Evolutionary conservation across 2,888 invertebrate species (phyloP).

Genomic region (Lottia gigantea): DNA sequence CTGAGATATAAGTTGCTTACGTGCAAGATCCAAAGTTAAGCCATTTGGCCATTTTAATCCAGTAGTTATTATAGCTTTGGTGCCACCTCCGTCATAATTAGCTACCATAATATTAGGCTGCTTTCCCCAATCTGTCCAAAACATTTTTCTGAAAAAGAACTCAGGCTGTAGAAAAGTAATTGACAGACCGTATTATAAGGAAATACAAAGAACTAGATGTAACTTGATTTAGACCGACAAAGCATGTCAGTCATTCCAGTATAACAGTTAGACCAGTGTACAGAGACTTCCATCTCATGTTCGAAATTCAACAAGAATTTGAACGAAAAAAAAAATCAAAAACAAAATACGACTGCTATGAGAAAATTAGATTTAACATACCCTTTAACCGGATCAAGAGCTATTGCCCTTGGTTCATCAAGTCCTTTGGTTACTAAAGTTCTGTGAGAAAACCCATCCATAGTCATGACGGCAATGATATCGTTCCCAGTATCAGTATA

Average conservation of each 20-base stretch:
- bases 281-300: no score
- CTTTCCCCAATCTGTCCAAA: slow-evolving; percentile 4
- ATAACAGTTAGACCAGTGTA: no score
- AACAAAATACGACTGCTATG: no score
- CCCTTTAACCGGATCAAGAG: background rate
- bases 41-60: background rate
- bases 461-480: background rate
- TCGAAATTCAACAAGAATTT: no score
- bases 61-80: background rate
- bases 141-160: background rate
- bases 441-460: slow-evolving; percentile 2
- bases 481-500: background rate
- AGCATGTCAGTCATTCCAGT: no score
- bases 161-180: no score
- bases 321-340: no score
- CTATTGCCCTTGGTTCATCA: slow-evolving; percentile 12
- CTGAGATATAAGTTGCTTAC: background rate
- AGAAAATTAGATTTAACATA: background rate
- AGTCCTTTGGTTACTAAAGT: slow-evolving; percentile 11
- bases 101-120: background rate
- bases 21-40: background rate
- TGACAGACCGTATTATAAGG: no score
- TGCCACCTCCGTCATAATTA: background rate
- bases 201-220: no score
- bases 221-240: no score